Evolutionary conservation across 2,113 vertebrate species (phyloP).

Genomic region (Epinephelus cyanopodus): DNA sequence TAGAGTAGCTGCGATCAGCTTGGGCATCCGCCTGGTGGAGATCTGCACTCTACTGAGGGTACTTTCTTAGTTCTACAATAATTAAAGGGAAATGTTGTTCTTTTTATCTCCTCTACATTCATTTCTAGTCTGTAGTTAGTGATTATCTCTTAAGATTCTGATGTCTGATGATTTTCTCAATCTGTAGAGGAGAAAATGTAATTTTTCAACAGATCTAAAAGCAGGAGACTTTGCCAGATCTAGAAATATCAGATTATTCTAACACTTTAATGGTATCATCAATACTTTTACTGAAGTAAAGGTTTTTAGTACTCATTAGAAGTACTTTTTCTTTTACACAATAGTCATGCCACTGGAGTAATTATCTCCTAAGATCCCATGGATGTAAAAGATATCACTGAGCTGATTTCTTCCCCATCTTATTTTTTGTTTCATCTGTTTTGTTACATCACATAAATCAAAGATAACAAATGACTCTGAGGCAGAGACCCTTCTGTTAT

Average conservation of each 20-base stretch:
- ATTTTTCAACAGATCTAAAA: not conserved
- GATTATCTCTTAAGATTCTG: not conserved
- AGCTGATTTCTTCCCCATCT: slow-evolving; percentile 25
- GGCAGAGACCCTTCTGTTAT: slow-evolving; percentile 41
- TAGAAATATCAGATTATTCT: not conserved
- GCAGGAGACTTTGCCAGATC: not conserved
- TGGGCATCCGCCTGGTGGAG: too few species aligned
- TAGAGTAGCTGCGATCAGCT: too few species aligned
- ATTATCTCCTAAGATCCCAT: slow-evolving; percentile 18
- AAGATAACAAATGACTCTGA: slow-evolving; percentile 57
- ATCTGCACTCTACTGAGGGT: too few species aligned
- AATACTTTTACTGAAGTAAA: not conserved
- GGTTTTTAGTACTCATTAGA: not conserved
- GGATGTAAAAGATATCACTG: slow-evolving; percentile 37
- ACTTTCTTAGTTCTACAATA: too few species aligned
- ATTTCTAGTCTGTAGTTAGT: not conserved
- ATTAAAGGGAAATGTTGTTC: not conserved
- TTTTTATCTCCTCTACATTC: not conserved
- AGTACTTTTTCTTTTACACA: not conserved
- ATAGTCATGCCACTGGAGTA: not conserved
- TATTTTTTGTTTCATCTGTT: slow-evolving; percentile 46
- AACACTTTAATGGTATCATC: not conserved
- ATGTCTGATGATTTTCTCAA: not conserved
- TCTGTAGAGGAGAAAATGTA: not conserved
- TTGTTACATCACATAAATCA: slow-evolving; percentile 54